Evolutionary conservation across 2,113 vertebrate genomes (phyloP).

Genomic region (Aspiorhynchus laticeps): DNA sequence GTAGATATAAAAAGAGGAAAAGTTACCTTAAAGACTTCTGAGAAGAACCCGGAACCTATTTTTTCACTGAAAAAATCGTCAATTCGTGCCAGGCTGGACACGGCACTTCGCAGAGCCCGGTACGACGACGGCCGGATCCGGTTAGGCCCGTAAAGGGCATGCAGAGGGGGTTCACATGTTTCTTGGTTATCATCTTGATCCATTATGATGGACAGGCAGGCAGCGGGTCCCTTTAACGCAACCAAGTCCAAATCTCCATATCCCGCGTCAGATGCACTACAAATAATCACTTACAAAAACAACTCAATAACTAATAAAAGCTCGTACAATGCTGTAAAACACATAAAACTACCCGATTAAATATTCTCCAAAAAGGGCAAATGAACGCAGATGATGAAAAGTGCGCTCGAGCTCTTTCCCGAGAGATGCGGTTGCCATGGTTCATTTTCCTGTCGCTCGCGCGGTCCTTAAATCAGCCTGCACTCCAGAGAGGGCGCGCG

Average conservation of each 20-base stretch:
- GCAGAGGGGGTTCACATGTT: slow-evolving; percentile 70
- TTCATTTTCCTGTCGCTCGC: slow-evolving; percentile 20
- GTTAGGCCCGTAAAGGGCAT: slow-evolving; percentile 79
- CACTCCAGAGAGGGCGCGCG: background rate
- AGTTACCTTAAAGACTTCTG: slow-evolving; percentile 93
- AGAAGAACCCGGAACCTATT: slow-evolving; percentile 95
- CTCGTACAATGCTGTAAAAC: background rate
- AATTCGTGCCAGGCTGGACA: slow-evolving; percentile 90
- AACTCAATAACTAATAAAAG: background rate
- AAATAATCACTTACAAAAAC: background rate
- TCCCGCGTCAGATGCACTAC: background rate
- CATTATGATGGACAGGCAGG: slow-evolving; percentile 58
- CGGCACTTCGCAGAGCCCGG: slow-evolving; percentile 89
- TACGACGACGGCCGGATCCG: slow-evolving; percentile 88
- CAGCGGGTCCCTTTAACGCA: background rate
- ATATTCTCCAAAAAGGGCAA: background rate
- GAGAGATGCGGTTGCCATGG: slow-evolving; percentile 30
- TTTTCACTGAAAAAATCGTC: slow-evolving; percentile 98
- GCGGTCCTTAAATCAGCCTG: background rate
- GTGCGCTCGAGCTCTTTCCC: slow-evolving; percentile 3
- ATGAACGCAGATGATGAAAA: background rate
- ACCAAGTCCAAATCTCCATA: slow-evolving; percentile 39
- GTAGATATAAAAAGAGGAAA: background rate
- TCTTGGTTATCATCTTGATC: slow-evolving; percentile 72
- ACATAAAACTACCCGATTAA: background rate